A percentile compares a stretch with the other conserved stretches of the same genome.
Conservation (phyloP, 2,113 vertebrate species). For the Mustelus asterias region DNA sequence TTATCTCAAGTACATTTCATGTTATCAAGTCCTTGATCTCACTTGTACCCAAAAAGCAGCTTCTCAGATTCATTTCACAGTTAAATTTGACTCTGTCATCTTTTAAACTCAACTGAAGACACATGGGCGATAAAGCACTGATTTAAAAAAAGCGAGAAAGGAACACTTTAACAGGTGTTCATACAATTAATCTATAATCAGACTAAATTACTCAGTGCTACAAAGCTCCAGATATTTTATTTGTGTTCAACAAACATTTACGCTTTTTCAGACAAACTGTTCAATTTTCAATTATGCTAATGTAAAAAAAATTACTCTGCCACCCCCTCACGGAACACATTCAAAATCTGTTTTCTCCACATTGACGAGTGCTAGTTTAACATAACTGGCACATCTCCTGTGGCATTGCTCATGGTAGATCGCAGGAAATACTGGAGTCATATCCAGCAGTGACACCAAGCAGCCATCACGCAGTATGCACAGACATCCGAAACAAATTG, state of each 20-base stretch:
- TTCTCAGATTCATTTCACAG: conserved; percentile 87
- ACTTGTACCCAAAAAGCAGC: conserved; percentile 79
- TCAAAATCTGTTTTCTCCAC: neutral
- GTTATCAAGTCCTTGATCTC: conserved; percentile 84
- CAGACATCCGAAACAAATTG: neutral
- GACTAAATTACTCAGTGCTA: neutral
- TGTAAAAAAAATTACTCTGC: neutral
- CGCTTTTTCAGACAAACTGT: neutral
- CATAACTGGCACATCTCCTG: neutral
- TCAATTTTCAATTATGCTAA: neutral
- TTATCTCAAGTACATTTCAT: conserved; percentile 97
- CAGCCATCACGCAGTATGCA: neutral
- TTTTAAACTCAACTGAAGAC: conserved; percentile 74
- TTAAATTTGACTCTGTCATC: conserved; percentile 78
- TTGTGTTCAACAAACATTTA: conserved; percentile 2
- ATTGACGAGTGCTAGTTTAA: neutral
- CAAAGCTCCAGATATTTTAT: neutral
- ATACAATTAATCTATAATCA: conserved; percentile 74
- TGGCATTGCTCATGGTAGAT: neutral
- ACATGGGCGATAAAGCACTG: conserved; percentile 84
- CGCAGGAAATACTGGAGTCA: neutral
- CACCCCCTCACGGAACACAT: neutral
- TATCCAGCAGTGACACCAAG: neutral
- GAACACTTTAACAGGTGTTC: conserved; percentile 75
- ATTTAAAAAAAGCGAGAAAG: conserved; percentile 54